A percentile compares a stretch with the other conserved stretches of the same genome.
phyloP scores from a whole-genome alignment of 2,797 vertebrate genomes.

The Malurus splendens region DNA sequence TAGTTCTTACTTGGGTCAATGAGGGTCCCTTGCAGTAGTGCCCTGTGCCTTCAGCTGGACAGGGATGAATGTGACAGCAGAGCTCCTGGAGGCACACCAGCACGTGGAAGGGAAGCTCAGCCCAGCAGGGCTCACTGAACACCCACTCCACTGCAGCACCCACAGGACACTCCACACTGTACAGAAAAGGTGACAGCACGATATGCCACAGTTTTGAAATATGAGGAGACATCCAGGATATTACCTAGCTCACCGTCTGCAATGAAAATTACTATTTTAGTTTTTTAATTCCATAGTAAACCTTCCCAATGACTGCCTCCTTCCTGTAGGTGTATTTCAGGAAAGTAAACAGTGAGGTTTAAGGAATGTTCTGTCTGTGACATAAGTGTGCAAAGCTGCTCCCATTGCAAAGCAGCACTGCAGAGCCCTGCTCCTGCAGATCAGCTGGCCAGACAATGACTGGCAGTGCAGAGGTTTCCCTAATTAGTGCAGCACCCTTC shows the following conservation, averaged over 20 bases:
- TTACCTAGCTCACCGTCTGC: background rate
- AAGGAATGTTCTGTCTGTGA: background rate
- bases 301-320: background rate
- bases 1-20: background rate
- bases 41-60: background rate
- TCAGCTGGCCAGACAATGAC: fast-evolving
- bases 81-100: background rate
- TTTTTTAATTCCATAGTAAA: background rate
- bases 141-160: background rate
- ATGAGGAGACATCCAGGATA: background rate
- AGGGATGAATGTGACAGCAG: background rate
- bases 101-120: fast-evolving
- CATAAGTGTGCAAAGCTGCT: background rate
- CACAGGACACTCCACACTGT: background rate
- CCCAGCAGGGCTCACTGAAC: background rate
- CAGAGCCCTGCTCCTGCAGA: background rate
- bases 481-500: background rate
- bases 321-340: background rate
- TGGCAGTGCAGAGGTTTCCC: background rate
- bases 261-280: background rate
- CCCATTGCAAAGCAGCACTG: background rate
- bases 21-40: background rate
- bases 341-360: background rate
- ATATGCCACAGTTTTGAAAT: background rate
- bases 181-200: background rate